Percentiles rank a stretch among this genome's conserved stretches.
Conservation (phyloP, 2,888 invertebrate species). For the Lypha dubia region DNA sequence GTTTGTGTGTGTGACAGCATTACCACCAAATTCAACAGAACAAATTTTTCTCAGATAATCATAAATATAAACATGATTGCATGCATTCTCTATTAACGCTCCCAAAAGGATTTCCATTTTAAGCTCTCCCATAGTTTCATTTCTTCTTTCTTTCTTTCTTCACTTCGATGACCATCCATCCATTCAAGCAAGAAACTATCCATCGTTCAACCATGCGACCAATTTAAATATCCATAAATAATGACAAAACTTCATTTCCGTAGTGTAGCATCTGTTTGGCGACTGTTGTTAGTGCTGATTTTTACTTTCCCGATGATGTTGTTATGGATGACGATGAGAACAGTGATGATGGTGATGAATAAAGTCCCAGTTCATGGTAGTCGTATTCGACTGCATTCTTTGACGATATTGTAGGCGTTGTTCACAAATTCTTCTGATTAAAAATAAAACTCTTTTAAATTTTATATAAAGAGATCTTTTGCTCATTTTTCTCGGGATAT, state of each 20-base stretch:
- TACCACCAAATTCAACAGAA: not conserved
- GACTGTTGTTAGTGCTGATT: slow-evolving; percentile 26
- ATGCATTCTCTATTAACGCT: not conserved
- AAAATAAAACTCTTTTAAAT: too few species aligned
- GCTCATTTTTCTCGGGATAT: too few species aligned
- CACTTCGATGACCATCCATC: slow-evolving; percentile 68
- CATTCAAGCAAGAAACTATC: slow-evolving; percentile 73
- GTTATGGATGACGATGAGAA: slow-evolving; percentile 22
- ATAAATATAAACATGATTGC: not conserved
- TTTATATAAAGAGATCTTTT: too few species aligned
- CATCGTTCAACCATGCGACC: slow-evolving; percentile 70
- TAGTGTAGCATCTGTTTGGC: slow-evolving; percentile 73
- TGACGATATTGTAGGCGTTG: too few species aligned
- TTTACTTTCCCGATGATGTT: not conserved
- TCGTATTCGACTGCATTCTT: too few species aligned
- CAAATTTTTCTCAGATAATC: not conserved
- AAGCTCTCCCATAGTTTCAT: too few species aligned
- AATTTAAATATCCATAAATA: slow-evolving; percentile 80
- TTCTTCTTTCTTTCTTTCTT: slow-evolving; percentile 23
- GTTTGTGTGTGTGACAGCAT: not conserved
- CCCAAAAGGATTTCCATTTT: not conserved
- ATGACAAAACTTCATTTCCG: slow-evolving; percentile 82
- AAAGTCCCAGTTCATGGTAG: too few species aligned
- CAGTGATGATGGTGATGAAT: not conserved
- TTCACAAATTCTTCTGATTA: too few species aligned